Conservation (phyloP, 2,888 invertebrate genomes). For the Drosophila tripunctata region DNA sequence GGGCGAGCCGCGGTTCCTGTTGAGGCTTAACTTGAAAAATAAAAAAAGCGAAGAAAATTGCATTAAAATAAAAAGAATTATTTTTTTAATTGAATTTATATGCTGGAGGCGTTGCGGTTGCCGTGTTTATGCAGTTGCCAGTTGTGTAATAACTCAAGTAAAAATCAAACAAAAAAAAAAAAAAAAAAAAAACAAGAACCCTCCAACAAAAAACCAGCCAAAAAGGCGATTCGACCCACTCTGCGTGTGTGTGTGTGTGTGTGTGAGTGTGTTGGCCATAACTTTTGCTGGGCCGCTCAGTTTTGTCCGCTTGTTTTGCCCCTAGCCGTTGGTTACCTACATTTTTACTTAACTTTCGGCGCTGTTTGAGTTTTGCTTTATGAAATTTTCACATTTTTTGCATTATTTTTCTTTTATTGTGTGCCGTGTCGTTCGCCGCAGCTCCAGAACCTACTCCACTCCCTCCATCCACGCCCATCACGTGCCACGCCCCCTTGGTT, state of each 20-base stretch:
- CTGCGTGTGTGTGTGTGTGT: background rate
- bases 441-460: conserved; percentile 1
- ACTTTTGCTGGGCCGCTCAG: conserved; percentile 34
- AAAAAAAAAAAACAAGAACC: too few relatives aligned
- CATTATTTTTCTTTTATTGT: conserved; percentile 54
- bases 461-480: background rate
- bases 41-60: conserved; percentile 3
- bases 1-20: background rate
- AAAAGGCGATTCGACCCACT: conserved; percentile 19
- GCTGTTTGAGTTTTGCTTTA: conserved; percentile 70
- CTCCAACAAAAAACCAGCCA: conserved; percentile 7
- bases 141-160: conserved; percentile 67
- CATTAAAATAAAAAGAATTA: conserved; percentile 18
- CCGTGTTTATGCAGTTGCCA: conserved; percentile 54
- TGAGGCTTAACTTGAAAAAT: conserved; percentile 5
- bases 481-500: conserved; percentile 23
- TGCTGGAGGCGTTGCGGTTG: conserved; percentile 49
- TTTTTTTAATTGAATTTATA: conserved; percentile 63
- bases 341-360: conserved; percentile 67
- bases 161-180: conserved; percentile 50
- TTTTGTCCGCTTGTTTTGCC: conserved; percentile 41
- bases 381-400: conserved; percentile 65
- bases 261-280: conserved; percentile 19
- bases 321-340: conserved; percentile 65
- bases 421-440: conserved; percentile 7